phyloP scores from a whole-genome alignment of 2,888 invertebrate species.

The Phengaris alcon region DNA sequence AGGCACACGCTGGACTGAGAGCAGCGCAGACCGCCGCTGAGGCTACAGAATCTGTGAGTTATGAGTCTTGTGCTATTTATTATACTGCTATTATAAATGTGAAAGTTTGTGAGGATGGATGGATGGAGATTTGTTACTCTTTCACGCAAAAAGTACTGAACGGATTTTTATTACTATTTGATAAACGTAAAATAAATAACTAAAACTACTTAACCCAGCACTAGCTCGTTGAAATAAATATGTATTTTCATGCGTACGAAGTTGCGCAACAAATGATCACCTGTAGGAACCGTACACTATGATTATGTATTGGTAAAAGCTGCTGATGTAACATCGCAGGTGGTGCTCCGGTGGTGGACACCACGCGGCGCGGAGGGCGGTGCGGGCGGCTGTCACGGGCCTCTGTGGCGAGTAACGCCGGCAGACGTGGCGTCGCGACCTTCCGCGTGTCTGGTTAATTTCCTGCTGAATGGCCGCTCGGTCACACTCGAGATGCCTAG shows the following conservation, averaged over 20 bases:
- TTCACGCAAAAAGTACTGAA: no score
- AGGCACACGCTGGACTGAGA: constrained; percentile 90
- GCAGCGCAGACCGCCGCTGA: constrained; percentile 75
- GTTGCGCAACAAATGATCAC: no score
- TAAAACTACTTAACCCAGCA: no score
- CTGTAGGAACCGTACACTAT: no score
- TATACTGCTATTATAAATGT: neutral
- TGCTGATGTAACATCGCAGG: constrained; percentile 52
- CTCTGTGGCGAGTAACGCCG: constrained; percentile 94
- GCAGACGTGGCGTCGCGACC: constrained; percentile 98
- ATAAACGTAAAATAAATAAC: no score
- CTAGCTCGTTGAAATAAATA: no score
- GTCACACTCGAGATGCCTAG: constrained; percentile 94
- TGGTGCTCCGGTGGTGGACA: constrained; percentile 97
- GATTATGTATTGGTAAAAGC: no score
- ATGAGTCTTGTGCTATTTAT: neutral
- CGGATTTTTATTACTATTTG: no score
- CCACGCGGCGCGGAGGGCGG: constrained; percentile 91
- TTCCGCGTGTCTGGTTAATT: constrained; percentile 97
- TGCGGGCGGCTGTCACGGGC: constrained; percentile 90
- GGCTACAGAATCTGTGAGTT: constrained; percentile 64
- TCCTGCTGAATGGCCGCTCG: constrained; percentile 95
- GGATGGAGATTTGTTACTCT: no score
- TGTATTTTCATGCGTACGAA: no score
- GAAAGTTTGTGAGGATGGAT: no score